Evolutionary conservation across 2,888 invertebrate genomes (phyloP).

Genomic region (Erebia epiphron): DNA sequence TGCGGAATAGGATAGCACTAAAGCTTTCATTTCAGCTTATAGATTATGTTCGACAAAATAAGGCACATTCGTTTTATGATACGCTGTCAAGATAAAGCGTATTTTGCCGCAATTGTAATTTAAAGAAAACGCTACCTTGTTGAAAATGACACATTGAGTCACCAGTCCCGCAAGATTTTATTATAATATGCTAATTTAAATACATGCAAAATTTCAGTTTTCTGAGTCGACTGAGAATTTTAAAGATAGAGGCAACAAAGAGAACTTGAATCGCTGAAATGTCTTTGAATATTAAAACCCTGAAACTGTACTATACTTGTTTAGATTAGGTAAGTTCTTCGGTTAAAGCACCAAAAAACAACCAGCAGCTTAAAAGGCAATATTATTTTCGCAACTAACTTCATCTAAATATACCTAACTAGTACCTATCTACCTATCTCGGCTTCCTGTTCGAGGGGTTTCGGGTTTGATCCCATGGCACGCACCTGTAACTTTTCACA

Average conservation of each 20-base stretch:
- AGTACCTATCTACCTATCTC: background rate
- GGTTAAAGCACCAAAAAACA: background rate
- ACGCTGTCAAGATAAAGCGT: background rate
- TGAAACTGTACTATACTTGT: background rate
- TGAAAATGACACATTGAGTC: constrained; percentile 17
- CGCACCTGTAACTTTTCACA: too few species aligned
- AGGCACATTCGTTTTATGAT: too few species aligned
- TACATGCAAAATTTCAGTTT: constrained; percentile 38
- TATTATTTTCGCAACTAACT: background rate
- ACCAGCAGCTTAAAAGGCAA: background rate
- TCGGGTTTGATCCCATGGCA: too few species aligned
- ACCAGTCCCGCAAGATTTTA: constrained; percentile 27
- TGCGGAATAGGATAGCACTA: too few species aligned
- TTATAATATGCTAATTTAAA: constrained; percentile 37
- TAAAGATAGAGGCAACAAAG: constrained; percentile 32
- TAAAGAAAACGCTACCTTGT: constrained; percentile 14
- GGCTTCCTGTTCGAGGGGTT: too few species aligned
- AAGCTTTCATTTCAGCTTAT: too few species aligned
- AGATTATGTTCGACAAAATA: too few species aligned
- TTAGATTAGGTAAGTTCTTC: background rate
- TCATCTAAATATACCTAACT: too few species aligned
- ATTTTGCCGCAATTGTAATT: constrained; percentile 17
- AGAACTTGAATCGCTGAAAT: constrained; percentile 20
- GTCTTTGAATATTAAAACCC: constrained; percentile 17
- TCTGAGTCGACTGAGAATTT: constrained; percentile 34